Evolutionary conservation across 2,797 vertebrate genomes (phyloP).

Genomic region (Gallinago solitaria): DNA sequence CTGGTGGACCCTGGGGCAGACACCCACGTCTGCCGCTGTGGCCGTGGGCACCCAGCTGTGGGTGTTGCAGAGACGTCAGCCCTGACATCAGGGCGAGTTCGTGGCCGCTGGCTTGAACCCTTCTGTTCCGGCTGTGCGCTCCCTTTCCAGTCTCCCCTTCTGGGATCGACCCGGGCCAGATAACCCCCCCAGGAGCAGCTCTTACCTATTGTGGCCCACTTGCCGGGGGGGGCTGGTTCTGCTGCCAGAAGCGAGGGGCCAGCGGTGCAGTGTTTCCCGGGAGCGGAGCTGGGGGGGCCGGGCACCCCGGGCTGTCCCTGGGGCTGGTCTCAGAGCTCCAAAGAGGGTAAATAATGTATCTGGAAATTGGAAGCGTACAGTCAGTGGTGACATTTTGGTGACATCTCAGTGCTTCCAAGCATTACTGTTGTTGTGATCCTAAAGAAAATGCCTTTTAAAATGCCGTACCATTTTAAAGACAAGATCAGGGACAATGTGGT

Average conservation of each 20-base stretch:
- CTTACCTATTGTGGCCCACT: accelerated
- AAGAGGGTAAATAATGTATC: not conserved
- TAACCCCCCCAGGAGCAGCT: not conserved
- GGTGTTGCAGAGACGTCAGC: not conserved
- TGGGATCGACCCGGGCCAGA: not conserved
- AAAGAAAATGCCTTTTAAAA: not conserved
- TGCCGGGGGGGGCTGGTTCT: not conserved
- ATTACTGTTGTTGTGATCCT: not conserved
- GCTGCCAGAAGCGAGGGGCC: not conserved
- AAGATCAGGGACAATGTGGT: not conserved
- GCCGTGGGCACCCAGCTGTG: accelerated
- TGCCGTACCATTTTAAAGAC: not conserved
- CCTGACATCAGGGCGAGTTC: not conserved
- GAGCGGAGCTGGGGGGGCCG: not conserved
- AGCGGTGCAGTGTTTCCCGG: not conserved
- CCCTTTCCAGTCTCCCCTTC: not conserved
- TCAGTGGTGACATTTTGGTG: not conserved
- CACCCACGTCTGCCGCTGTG: accelerated
- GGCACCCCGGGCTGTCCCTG: accelerated
- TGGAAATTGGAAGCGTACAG: not conserved
- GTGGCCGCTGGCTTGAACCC: not conserved
- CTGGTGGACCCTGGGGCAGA: not conserved
- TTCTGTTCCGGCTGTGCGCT: not conserved
- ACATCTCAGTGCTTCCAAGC: not conserved
- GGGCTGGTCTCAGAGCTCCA: not conserved